These are phyloP conservation scores for Orius insidiosus DNA, from an alignment of 1,140 invertebrate genomes.

Conservation along the genomic window DNA sequence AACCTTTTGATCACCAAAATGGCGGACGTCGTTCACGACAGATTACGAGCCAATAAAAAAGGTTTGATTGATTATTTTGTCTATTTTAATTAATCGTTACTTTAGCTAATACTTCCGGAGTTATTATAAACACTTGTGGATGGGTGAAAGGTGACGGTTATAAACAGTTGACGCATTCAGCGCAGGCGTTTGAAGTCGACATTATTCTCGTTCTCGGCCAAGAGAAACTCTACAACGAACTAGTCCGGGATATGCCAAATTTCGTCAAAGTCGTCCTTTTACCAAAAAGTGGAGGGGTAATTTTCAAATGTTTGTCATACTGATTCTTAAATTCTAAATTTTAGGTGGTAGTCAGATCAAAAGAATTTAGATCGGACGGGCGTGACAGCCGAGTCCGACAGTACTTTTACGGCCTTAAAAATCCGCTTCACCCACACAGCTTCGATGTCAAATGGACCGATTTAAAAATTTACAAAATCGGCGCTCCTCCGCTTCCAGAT, in stretches of 20 bases:
- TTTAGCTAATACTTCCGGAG: conserved; percentile 70
- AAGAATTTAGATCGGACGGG: conserved; percentile 44
- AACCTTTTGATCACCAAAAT: conserved; percentile 69
- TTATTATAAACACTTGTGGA: conserved; percentile 94
- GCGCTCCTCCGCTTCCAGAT: conserved; percentile 77
- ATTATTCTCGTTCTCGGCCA: conserved; percentile 93
- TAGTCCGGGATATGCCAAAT: conserved; percentile 79
- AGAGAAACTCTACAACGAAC: conserved; percentile 86
- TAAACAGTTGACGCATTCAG: conserved; percentile 63
- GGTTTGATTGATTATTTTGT: too few relatives aligned
- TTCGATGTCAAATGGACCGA: conserved; percentile 80
- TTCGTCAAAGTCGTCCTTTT: conserved; percentile 86
- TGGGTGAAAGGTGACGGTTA: conserved; percentile 89
- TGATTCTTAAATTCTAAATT: conserved; percentile 15
- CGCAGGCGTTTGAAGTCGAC: conserved; percentile 87
- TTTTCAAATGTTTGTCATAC: too few relatives aligned
- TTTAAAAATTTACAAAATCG: conserved; percentile 85
- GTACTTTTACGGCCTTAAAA: conserved; percentile 85
- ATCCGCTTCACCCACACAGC: conserved; percentile 77
- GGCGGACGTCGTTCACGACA: conserved; percentile 68
- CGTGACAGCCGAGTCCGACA: conserved; percentile 70
- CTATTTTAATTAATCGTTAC: too few relatives aligned
- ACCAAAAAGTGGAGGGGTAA: conserved; percentile 90
- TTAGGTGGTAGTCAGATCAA: conserved; percentile 69
- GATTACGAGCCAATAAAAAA: conserved; percentile 73